Base-by-base conservation (phyloP, 2,113 vertebrate species). In the Rhea americana region DNA sequence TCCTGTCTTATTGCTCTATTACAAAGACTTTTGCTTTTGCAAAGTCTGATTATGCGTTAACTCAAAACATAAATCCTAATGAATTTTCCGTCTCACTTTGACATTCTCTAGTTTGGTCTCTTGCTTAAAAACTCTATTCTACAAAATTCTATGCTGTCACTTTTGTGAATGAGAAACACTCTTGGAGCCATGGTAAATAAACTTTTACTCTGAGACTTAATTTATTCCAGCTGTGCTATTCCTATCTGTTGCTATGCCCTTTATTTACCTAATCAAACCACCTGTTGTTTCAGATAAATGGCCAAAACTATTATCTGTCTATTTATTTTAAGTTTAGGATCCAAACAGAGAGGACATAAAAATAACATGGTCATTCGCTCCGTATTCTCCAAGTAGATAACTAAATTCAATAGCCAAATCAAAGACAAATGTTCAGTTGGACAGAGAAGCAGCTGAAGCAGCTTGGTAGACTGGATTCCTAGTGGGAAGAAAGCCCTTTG, bases 11-110 rank as follows among this genome's bases (percentile, higher is more conserved):
- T 32, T 67, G 76, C 50, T 80, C 67, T 41, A 80, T 89, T 72
- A 88, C 35, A 35, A 35, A 35, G 73, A 80, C 19, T 65, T 30
- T 83, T 51, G 37, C 71, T 95, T 96, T 71, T 83, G 67, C 62
- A 30, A 88, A 93, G 63, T 84, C 86, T 92, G 81, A 87, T 89
- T 79, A 93, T 75, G 58, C 88, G 86, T 88, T 86, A 91, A 89
- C 58, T 79, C 45, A 85, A 90, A 91, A 70, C 70, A 94, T 66
- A 94, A 91, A 94, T 84, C 58, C 58, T n/a, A 89, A 89, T 85
- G 82, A 91, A 86, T 73, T 91, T 89, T 84, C 59, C 59, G 45
- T 86, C 58, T 84, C 70, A 73, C 37, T 84, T 53, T 7, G 2
- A 84, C 67, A 55, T 82, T 94, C 85, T 76, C 55, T 88, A 73